Percentiles rank a stretch among this genome's conserved stretches.
These are phyloP conservation scores for Drosophila subpulchrella DNA, from an alignment of 1,140 invertebrate species.

Conservation along the genomic window DNA sequence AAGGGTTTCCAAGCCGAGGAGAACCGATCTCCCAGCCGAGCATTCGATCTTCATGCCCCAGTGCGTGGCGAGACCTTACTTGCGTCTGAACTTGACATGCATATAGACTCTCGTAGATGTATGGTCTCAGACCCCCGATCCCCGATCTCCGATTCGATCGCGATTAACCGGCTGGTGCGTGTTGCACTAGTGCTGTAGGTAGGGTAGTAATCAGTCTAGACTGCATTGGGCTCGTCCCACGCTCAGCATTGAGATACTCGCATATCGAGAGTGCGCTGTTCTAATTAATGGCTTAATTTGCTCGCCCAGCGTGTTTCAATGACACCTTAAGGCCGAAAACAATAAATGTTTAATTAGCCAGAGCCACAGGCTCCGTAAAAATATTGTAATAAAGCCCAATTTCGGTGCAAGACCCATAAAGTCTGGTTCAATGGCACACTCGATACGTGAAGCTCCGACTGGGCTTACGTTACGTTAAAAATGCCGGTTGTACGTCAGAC, in stretches of 20 bases:
- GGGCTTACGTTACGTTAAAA: slow-evolving; percentile 27
- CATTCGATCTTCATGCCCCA: slow-evolving; percentile 78
- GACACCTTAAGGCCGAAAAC: slow-evolving; percentile 13
- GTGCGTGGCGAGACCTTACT: slow-evolving; percentile 65
- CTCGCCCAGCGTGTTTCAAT: slow-evolving; percentile 26
- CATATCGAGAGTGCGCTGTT: slow-evolving; percentile 53
- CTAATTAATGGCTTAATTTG: slow-evolving; percentile 68
- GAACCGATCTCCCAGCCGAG: slow-evolving; percentile 25
- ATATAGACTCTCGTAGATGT: slow-evolving; percentile 39
- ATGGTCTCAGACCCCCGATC: not conserved
- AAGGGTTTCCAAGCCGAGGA: slow-evolving; percentile 30
- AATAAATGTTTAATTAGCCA: slow-evolving; percentile 27
- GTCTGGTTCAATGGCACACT: slow-evolving; percentile 38
- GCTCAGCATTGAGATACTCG: slow-evolving; percentile 61
- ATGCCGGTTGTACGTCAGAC: slow-evolving; percentile 26
- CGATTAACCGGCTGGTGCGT: slow-evolving; percentile 47
- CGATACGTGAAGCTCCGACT: slow-evolving; percentile 4
- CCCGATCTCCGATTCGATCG: not conserved
- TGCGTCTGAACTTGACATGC: slow-evolving; percentile 73
- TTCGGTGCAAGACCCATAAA: slow-evolving; percentile 30
- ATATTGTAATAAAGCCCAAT: slow-evolving; percentile 22
- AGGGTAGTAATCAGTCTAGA: slow-evolving; percentile 63
- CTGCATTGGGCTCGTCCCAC: slow-evolving; percentile 74
- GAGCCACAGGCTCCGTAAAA: slow-evolving; percentile 1
- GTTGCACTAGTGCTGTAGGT: slow-evolving; percentile 50